These are phyloP conservation scores for Cyphomyrus plagiostoma DNA, from an alignment of 2,113 vertebrate species.

Conservation along the genomic window DNA sequence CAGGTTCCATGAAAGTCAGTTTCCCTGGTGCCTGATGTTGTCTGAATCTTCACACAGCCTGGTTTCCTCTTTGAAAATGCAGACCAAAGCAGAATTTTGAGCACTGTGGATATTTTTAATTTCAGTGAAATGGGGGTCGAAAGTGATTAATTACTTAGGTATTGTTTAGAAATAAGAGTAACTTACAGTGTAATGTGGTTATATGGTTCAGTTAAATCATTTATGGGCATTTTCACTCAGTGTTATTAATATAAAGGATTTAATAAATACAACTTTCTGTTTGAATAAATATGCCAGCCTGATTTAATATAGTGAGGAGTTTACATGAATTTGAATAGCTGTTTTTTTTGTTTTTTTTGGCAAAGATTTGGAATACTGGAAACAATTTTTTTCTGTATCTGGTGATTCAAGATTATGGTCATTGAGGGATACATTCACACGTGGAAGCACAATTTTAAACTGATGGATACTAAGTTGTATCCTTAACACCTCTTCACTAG, in stretches of 20 bases:
- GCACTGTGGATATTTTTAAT: background rate
- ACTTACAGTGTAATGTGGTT: background rate
- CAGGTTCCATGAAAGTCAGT: background rate
- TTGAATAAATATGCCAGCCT: background rate
- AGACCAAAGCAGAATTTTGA: background rate
- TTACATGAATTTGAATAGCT: background rate
- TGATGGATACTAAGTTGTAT: background rate
- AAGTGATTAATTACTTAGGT: background rate
- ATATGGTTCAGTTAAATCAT: background rate
- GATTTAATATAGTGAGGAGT: background rate
- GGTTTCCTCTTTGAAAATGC: slow-evolving; percentile 17
- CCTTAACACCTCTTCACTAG: background rate
- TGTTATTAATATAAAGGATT: background rate
- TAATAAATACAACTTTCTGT: background rate
- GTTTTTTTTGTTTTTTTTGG: background rate
- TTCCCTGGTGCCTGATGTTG: slow-evolving; percentile 18
- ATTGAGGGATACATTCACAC: background rate
- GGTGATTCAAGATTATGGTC: background rate
- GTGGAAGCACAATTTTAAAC: background rate
- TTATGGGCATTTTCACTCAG: background rate
- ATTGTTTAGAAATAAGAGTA: background rate
- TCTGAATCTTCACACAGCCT: slow-evolving; percentile 18
- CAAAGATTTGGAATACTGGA: background rate
- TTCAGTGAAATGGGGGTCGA: background rate
- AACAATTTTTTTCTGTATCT: background rate